Evolutionary conservation across 2,888 invertebrate genomes (phyloP), one percentile per base, ranked within the genome.

Genomic region (Troglohyphantes excavatus): DNA sequence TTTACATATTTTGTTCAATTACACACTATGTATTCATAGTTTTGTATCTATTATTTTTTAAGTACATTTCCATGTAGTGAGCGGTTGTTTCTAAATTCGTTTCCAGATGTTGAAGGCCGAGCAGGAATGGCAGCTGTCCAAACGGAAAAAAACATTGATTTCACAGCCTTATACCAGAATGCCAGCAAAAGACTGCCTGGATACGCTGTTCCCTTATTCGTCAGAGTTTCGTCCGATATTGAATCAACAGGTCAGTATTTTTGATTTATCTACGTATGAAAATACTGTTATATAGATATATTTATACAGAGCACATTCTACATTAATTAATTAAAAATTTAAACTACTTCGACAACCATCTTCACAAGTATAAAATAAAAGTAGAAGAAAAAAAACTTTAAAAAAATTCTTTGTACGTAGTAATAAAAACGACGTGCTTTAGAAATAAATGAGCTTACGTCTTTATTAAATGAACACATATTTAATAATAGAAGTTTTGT

Each of bases 51-150:
- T 2, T 21, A 61, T 11, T 43, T 43, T 7, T 17, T 11, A 7
- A 43, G 17, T n/a, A 11, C 43, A 0, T 0, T 43, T 43, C 7
- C 0, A 17, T 43, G 7, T 11, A 17, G 43, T 11, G 1, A 11
- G 0, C 17, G 43, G 7, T n/a, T 1, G 2, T 19, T 70, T n/a
- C 9, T 0, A 59, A 27, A 59, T 76, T 67, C 21, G 2, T 19
- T 67, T 76, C 17, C 91, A 94, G 94, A 94, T 63, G 91, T 92
- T 61, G 95, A 95, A 92, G 95, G 95, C 13, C 92, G 94, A 82
- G 95, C 95, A 27, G 95, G 95, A 33, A 95, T 95, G 95, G 94
- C 94, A 3, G 94, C 94, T n/a, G 93, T 95, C 67, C 94, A 93
- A 0, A 93, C 94, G 79, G 61, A 86, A 9, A 91, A 93, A 29